These are phyloP conservation scores for Hylomyscus alleni DNA, from an alignment of 2,797 vertebrate species.

Conservation along the genomic window DNA sequence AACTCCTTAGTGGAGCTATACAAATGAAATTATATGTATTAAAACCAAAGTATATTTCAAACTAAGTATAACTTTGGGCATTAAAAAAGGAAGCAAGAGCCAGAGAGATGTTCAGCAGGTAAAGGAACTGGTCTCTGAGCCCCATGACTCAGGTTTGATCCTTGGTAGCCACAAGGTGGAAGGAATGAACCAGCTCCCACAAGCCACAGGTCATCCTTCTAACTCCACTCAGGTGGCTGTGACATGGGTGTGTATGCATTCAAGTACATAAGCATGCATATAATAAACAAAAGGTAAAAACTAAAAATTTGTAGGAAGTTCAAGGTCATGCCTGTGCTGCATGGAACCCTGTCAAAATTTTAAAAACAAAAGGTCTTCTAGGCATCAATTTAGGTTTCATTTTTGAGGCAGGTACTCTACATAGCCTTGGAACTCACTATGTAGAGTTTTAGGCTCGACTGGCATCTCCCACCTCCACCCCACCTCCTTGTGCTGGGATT, in stretches of 20 bases:
- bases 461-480: too few species aligned
- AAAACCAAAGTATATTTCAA: not conserved
- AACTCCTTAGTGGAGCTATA: not conserved
- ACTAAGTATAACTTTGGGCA: not conserved
- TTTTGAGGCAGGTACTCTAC: not conserved
- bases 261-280: not conserved
- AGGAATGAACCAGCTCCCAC: not conserved
- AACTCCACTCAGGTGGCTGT: not conserved
- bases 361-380: not conserved
- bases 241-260: not conserved
- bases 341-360: not conserved
- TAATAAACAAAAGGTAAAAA: not conserved
- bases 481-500: not conserved
- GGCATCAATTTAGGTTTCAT: slow-evolving; percentile 7
- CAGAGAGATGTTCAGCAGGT: not conserved
- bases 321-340: not conserved
- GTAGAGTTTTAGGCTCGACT: not conserved
- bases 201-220: not conserved
- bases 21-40: not conserved
- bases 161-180: not conserved
- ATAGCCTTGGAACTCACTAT: not conserved
- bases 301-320: not conserved
- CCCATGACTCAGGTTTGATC: not conserved
- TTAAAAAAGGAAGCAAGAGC: not conserved
- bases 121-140: not conserved